phyloP scores from a whole-genome alignment of 2,113 vertebrate species.

The Coracopsis vasa region DNA sequence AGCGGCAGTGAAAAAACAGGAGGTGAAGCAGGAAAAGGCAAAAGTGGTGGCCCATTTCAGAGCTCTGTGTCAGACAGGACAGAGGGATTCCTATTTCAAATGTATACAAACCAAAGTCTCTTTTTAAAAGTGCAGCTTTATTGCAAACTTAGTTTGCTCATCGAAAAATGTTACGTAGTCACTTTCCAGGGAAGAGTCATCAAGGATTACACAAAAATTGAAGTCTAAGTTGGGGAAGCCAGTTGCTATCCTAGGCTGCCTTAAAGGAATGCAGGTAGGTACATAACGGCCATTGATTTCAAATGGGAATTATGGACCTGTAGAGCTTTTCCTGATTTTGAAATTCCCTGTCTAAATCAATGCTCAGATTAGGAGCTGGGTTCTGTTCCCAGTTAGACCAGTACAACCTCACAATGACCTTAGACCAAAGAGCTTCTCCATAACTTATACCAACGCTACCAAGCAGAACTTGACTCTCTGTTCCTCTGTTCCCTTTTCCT shows the following conservation, averaged over 20 bases:
- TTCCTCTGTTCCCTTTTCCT: neutral
- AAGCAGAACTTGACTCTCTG: neutral
- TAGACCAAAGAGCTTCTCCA: neutral
- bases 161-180: constrained; percentile 38
- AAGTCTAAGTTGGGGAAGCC: neutral
- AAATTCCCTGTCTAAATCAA: neutral
- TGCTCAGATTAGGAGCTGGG: neutral
- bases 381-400: neutral
- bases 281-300: neutral
- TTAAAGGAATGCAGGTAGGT: neutral
- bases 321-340: neutral
- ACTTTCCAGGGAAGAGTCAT: constrained; percentile 1
- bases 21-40: constrained; percentile 72
- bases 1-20: constrained; percentile 11
- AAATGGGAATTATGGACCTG: neutral
- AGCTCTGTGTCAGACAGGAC: constrained; percentile 60
- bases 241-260: neutral
- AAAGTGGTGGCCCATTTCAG: constrained; percentile 60
- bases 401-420: neutral
- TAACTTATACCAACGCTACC: neutral
- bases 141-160: constrained; percentile 72
- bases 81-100: constrained; percentile 67
- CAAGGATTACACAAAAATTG: neutral
- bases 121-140: constrained; percentile 70
- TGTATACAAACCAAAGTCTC: constrained; percentile 58